Percentiles rank a stretch among this genome's conserved stretches.
Conservation (phyloP, 2,797 vertebrate genomes). For the Anomalospiza imberbis region DNA sequence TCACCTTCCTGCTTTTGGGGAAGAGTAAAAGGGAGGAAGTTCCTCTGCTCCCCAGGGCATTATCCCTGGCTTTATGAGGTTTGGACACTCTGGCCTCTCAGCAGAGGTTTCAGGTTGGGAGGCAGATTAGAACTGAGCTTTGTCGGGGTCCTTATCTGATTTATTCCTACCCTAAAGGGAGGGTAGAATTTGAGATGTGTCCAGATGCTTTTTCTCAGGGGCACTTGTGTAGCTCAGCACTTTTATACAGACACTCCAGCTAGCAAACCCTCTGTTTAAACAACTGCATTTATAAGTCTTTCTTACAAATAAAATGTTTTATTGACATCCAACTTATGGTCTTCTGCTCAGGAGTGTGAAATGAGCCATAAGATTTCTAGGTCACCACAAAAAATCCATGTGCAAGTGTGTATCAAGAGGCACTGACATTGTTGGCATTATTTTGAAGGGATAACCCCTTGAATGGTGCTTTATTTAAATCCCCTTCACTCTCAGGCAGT, state of each 20-base stretch:
- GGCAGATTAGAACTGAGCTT: neutral
- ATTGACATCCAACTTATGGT: neutral
- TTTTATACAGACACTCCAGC: neutral
- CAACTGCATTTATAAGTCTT: neutral
- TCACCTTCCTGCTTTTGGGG: neutral
- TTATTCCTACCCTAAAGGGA: neutral
- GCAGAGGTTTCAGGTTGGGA: neutral
- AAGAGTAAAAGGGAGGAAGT: neutral
- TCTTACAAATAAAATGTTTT: neutral
- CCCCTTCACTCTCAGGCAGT: neutral
- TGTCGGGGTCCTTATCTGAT: neutral
- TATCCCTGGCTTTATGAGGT: neutral
- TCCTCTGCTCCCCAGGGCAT: neutral
- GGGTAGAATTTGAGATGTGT: neutral
- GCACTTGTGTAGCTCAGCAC: conserved; percentile 5
- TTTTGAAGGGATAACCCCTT: neutral
- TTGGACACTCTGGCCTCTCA: neutral
- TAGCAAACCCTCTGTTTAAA: conserved; percentile 18
- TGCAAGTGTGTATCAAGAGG: neutral
- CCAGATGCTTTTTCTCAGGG: conserved; percentile 54
- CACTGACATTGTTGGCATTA: neutral
- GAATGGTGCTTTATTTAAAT: neutral
- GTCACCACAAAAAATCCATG: neutral
- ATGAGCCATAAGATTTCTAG: neutral
- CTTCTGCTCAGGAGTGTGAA: neutral